Base-by-base conservation (phyloP, 2,113 vertebrate species). In the Ageneiosus marmoratus region DNA sequence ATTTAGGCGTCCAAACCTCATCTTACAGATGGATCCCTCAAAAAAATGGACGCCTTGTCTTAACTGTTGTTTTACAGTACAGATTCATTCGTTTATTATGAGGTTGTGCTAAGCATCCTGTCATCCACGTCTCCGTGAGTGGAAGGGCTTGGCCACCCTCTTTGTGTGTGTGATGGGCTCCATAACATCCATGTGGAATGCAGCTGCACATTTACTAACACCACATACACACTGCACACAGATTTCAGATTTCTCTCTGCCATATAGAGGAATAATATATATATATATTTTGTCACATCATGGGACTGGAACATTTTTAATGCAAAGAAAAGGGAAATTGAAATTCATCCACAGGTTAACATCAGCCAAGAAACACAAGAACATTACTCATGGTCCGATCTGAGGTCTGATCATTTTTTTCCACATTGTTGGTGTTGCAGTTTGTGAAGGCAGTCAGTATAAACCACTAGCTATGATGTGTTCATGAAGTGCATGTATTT, bases 161-260 rank as follows among this genome's bases (percentile, higher is more conserved):
- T 88, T 85, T 88, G 85, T 88, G 85, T 87, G 84, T 77, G 75
- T 73, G 73, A 80, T 69, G 75, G 32, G 79, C 70, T 86, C 82
- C 51, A 79, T 81, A 79, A 27, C 78, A 82, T 81, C 74, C 76
- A 73, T 78, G 72, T 83, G 37, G 79, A 79, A 79, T 82, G 79
- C 63, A 48, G 77, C 70, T 37, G 62, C 34, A 55, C 74, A 34
- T n/a, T 22, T 0, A 75, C 50, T 12, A 0, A 75, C 18, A 34
- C 41, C 65, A 12, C 73, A 55, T 44, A 37, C 27, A 75, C 46
- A 60, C 51, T 79, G 41, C 46, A 62, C 37, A 70, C 9, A 48
- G 69, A 44, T 73, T 73, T 73, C 27, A 53, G 7, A 11, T 51
- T 51, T 20, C 20, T 12, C 27, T 27, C 37, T n/a, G 55, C 69